Percentiles rank a stretch among this genome's conserved stretches.
Evolutionary conservation across 2,797 vertebrate genomes (phyloP).

Genomic region (Pitangus sulphuratus): DNA sequence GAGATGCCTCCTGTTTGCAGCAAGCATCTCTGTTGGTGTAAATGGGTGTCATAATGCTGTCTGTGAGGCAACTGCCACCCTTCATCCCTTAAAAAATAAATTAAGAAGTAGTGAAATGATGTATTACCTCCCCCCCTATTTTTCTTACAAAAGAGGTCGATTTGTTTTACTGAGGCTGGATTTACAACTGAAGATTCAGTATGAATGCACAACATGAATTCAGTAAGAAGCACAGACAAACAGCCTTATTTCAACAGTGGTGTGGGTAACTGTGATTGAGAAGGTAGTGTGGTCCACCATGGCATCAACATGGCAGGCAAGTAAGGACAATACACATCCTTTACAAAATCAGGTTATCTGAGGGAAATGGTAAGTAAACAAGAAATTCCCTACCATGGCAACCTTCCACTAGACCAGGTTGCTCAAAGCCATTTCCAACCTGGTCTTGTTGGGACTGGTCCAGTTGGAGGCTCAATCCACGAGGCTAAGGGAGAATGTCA

Average conservation of each 20-base stretch:
- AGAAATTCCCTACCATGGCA: background rate
- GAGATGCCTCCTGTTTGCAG: background rate
- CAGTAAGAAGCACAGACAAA: background rate
- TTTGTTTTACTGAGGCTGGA: background rate
- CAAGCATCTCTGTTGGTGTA: background rate
- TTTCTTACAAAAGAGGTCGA: background rate
- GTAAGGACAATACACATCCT: background rate
- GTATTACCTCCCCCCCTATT: background rate
- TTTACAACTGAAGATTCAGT: background rate
- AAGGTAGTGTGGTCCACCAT: background rate
- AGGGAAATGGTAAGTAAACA: background rate
- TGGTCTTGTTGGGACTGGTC: background rate
- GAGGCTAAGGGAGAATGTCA: background rate
- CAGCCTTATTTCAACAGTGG: background rate
- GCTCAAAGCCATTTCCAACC: background rate
- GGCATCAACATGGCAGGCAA: background rate
- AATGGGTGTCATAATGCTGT: background rate
- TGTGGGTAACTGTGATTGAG: background rate
- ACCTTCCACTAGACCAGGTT: background rate
- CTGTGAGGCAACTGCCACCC: background rate
- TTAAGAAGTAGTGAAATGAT: background rate
- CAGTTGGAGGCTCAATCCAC: background rate
- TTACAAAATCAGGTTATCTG: background rate
- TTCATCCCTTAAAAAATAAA: background rate
- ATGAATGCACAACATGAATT: background rate